These are phyloP conservation scores for Phyllotreta striolata DNA, from an alignment of 2,888 invertebrate genomes.

Conservation along the genomic window DNA sequence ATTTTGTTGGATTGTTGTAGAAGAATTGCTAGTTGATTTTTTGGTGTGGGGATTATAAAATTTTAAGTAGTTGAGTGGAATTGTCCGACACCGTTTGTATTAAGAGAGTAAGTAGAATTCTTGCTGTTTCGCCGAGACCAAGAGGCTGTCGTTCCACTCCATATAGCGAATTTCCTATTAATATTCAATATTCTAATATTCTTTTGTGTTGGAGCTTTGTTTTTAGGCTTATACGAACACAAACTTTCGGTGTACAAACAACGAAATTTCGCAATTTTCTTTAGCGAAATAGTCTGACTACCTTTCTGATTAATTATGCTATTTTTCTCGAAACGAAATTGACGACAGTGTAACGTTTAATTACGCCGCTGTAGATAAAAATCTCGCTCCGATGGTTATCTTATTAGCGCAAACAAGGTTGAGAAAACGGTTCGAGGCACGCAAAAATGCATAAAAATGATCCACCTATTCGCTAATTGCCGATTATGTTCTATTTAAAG, in stretches of 20 bases:
- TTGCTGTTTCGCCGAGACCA: conserved; percentile 17
- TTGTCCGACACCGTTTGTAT: conserved; percentile 12
- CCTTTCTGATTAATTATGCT: too few species aligned
- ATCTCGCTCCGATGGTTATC: conserved; percentile 35
- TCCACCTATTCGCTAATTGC: conserved; percentile 20
- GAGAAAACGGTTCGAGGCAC: conserved; percentile 29
- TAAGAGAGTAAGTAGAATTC: conserved; percentile 11
- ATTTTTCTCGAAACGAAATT: neutral
- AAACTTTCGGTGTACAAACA: neutral
- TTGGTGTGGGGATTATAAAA: too few species aligned
- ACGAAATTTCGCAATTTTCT: neutral
- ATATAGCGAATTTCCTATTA: conserved; percentile 17
- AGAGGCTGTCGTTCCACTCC: conserved; percentile 17
- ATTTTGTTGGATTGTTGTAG: too few species aligned
- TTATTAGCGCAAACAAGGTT: conserved; percentile 33
- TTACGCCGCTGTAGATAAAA: conserved; percentile 26
- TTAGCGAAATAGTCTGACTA: too few species aligned
- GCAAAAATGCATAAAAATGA: conserved; percentile 27
- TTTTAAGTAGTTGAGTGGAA: conserved; percentile 2
- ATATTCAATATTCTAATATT: conserved; percentile 14
- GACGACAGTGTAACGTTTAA: conserved; percentile 13
- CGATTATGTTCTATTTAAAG: conserved; percentile 27
- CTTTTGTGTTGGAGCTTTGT: too few species aligned
- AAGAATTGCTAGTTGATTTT: too few species aligned
- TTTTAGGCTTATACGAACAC: too few species aligned